Percentiles rank a stretch among this genome's conserved stretches.
Conservation (phyloP, 2,113 vertebrate genomes). For the Alosa alosa region DNA sequence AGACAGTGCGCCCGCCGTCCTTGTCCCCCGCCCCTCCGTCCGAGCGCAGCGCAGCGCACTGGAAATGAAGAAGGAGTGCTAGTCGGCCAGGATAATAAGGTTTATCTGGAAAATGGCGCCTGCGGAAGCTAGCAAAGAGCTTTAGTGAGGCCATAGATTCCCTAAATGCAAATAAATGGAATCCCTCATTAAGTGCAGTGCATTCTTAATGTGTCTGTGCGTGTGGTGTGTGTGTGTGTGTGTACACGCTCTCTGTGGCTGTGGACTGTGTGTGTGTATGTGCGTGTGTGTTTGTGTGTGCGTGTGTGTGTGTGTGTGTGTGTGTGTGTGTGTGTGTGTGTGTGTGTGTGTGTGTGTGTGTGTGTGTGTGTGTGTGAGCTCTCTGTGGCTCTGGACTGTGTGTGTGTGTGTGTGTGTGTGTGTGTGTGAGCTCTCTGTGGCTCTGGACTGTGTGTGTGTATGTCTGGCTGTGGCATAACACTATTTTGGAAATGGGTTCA, state of each 20-base stretch:
- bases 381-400: no score
- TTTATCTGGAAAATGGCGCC: constrained; percentile 14
- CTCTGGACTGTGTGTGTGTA: not conserved
- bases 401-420: not conserved
- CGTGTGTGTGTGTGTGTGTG: not conserved
- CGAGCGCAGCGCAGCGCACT: not conserved
- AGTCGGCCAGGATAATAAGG: constrained; percentile 4
- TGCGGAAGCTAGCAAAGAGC: constrained; percentile 13
- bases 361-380: no score
- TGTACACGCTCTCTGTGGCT: not conserved
- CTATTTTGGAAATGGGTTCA: not conserved
- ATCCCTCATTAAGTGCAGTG: constrained; percentile 11
- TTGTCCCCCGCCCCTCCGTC: not conserved
- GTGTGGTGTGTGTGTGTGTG: not conserved
- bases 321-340: constrained; percentile 1
- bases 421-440: not conserved
- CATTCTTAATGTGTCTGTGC: constrained; percentile 11
- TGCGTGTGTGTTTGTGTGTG: not conserved
- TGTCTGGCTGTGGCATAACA: not conserved
- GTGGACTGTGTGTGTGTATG: not conserved
- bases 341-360: not conserved
- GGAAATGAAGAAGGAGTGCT: constrained; percentile 14
- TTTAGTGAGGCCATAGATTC: constrained; percentile 14
- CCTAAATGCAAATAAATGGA: constrained; percentile 16
- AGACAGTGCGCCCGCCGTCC: not conserved